Percentiles rank a stretch among this genome's conserved stretches.
phyloP scores from a whole-genome alignment of 2,797 vertebrate species.

The Apogon talboti region DNA sequence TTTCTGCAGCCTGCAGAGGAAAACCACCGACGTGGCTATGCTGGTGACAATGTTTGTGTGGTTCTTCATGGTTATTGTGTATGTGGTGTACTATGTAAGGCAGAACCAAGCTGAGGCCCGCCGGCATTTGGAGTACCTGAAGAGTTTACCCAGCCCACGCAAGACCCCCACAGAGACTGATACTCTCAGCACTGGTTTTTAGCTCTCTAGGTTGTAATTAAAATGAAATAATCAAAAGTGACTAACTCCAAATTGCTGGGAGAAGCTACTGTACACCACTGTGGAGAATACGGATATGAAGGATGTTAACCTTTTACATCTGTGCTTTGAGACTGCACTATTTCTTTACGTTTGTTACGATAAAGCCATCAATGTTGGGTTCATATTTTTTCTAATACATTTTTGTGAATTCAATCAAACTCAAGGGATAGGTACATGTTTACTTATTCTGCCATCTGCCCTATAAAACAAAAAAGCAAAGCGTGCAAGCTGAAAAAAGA shows the following conservation, averaged over 20 bases:
- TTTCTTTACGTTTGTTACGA: constrained; percentile 39
- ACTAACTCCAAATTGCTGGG: constrained; percentile 25
- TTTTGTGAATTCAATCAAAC: constrained; percentile 6
- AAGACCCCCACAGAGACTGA: constrained; percentile 77
- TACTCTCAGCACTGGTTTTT: constrained; percentile 84
- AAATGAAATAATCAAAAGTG: constrained; percentile 8
- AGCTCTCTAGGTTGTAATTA: constrained; percentile 34
- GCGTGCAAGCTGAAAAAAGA: constrained; percentile 12
- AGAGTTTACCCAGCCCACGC: constrained; percentile 80
- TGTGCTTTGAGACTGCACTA: constrained; percentile 20
- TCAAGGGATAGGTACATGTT: neutral
- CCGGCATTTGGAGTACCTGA: constrained; percentile 84
- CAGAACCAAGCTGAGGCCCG: constrained; percentile 84
- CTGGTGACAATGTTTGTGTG: constrained; percentile 87
- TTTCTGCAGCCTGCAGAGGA: constrained; percentile 85
- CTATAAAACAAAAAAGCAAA: constrained; percentile 10
- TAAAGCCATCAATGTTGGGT: neutral
- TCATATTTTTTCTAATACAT: constrained; percentile 11
- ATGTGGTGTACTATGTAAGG: constrained; percentile 84
- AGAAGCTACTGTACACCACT: constrained; percentile 11
- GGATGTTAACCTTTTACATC: constrained; percentile 22
- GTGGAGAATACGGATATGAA: constrained; percentile 17
- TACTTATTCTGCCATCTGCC: constrained; percentile 4
- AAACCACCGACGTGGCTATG: constrained; percentile 84
- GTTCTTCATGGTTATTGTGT: constrained; percentile 85